A percentile compares a stretch with the other conserved stretches of the same genome.
Evolutionary conservation across 1,140 invertebrate genomes (phyloP).

Genomic region (Leptinotarsa defecta): DNA sequence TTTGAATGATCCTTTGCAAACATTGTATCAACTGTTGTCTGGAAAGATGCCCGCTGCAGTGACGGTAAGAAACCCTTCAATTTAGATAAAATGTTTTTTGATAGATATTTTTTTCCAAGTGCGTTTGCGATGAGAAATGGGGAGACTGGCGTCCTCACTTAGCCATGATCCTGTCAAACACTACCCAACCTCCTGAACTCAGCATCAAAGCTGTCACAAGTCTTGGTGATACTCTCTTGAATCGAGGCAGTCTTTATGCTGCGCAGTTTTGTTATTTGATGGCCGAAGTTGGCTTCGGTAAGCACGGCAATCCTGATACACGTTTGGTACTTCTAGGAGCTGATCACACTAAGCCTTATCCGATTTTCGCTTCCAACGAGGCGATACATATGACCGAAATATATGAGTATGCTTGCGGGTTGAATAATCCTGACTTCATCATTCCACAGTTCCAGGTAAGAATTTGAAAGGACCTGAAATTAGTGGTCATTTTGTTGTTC

Average conservation of each 20-base stretch:
- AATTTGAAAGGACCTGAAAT: no score
- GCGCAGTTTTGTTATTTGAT: conserved; percentile 94
- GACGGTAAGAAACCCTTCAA: conserved; percentile 65
- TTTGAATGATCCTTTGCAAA: conserved; percentile 88
- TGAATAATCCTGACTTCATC: conserved; percentile 76
- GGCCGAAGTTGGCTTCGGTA: conserved; percentile 70
- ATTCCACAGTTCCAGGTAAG: conserved; percentile 73
- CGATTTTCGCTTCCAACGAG: conserved; percentile 77
- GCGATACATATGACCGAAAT: conserved; percentile 93
- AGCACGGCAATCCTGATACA: conserved; percentile 61
- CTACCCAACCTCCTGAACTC: conserved; percentile 75
- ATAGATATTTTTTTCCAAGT: conserved; percentile 55
- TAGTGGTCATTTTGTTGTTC: no score
- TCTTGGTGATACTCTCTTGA: conserved; percentile 71
- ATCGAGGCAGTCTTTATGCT: conserved; percentile 78
- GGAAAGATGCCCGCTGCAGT: conserved; percentile 83
- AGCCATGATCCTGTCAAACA: conserved; percentile 92
- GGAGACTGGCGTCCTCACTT: conserved; percentile 95
- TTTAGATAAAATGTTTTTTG: no score
- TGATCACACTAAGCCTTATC: conserved; percentile 65
- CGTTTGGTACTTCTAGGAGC: conserved; percentile 83
- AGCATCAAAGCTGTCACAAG: conserved; percentile 83
- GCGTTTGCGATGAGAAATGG: conserved; percentile 85
- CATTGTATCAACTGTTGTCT: conserved; percentile 88
- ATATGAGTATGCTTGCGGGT: conserved; percentile 88